Evolutionary conservation across 1,140 invertebrate genomes (phyloP).

Genomic region (Halesus radiatus): DNA sequence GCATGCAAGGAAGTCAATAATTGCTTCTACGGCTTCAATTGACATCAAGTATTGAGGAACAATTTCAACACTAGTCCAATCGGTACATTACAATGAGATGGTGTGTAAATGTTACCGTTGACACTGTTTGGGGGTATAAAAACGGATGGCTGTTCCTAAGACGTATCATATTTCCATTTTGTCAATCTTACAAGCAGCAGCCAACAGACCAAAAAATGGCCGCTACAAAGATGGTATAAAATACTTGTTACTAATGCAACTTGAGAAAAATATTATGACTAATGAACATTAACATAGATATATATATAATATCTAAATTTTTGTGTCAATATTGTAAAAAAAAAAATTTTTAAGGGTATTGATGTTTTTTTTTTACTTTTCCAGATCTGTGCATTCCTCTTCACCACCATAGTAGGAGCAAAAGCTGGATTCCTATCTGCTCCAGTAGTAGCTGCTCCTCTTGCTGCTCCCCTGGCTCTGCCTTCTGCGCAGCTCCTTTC

Average conservation of each 20-base stretch:
- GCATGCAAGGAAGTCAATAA: slow-evolving; percentile 18
- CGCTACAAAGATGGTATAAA: slow-evolving; percentile 46
- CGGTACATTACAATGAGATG: slow-evolving; percentile 6
- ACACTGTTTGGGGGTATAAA: slow-evolving; percentile 7
- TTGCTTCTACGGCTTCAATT: neutral
- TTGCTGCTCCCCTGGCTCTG: slow-evolving; percentile 56
- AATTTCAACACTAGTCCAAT: neutral
- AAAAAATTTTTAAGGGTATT: neutral
- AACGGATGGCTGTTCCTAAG: neutral
- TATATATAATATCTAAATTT: no score
- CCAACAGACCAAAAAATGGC: slow-evolving; percentile 42
- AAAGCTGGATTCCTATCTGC: slow-evolving; percentile 48
- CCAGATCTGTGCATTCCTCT: slow-evolving; percentile 48
- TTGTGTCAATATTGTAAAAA: no score
- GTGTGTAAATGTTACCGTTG: neutral
- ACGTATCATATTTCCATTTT: slow-evolving; percentile 31
- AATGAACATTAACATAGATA: no score
- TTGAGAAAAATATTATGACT: no score
- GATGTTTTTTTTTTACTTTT: slow-evolving; percentile 41
- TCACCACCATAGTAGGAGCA: slow-evolving; percentile 32
- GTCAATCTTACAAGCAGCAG: slow-evolving; percentile 11
- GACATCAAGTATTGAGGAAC: no score
- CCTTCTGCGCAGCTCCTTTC: slow-evolving; percentile 50
- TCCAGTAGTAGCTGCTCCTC: slow-evolving; percentile 57
- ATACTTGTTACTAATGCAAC: no score